Conservation (phyloP, 2,113 vertebrate species). For the Candoia aspera region DNA sequence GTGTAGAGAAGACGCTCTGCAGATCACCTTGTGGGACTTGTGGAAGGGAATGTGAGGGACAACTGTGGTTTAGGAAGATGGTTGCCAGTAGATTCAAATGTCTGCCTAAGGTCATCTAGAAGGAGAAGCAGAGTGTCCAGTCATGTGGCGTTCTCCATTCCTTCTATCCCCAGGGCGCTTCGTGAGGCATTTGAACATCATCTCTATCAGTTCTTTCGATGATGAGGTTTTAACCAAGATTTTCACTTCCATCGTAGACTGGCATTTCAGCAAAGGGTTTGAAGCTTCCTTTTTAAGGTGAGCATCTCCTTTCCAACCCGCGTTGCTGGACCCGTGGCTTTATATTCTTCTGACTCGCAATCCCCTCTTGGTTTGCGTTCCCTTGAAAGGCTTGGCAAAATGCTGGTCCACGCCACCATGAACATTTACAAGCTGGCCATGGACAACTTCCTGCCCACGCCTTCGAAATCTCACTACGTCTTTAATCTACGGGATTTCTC, state of each 20-base stretch:
- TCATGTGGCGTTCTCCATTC: constrained; percentile 6
- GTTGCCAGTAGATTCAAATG: background rate
- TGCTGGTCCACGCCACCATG: constrained; percentile 88
- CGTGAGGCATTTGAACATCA: constrained; percentile 86
- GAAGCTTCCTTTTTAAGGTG: constrained; percentile 84
- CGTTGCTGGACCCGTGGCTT: background rate
- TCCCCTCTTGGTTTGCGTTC: background rate
- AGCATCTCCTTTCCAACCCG: background rate
- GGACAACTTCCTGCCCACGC: constrained; percentile 88
- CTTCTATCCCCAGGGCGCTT: constrained; percentile 80
- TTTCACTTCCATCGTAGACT: constrained; percentile 86
- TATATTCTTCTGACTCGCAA: background rate
- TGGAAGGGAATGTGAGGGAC: background rate
- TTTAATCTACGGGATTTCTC: constrained; percentile 93
- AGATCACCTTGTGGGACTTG: background rate
- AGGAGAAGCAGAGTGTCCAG: background rate
- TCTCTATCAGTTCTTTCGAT: constrained; percentile 86
- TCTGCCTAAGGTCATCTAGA: background rate
- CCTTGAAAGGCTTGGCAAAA: constrained; percentile 80
- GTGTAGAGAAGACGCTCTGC: too few relatives aligned
- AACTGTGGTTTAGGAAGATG: background rate
- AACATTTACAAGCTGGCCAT: constrained; percentile 84
- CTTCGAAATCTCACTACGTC: constrained; percentile 93
- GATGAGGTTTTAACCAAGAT: constrained; percentile 87
- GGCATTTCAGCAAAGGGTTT: constrained; percentile 90